Percentiles rank a stretch among this genome's conserved stretches.
Conservation (phyloP, 2,888 invertebrate genomes). For the Cyclophora albipunctata region DNA sequence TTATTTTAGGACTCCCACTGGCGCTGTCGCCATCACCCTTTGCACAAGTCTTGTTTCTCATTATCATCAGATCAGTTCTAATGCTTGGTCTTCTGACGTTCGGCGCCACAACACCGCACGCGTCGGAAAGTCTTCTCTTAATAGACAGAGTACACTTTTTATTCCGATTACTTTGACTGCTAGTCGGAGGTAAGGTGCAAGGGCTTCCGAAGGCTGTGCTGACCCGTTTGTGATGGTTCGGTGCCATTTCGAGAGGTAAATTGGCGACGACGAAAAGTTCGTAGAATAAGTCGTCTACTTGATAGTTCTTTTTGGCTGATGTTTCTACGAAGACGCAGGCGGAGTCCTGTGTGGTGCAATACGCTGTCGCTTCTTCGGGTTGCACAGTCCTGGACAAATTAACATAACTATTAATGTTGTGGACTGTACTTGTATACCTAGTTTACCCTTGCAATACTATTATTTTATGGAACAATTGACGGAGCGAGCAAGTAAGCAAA, state of each 20-base stretch:
- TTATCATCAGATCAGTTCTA: conserved; percentile 90
- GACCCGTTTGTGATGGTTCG: conserved; percentile 88
- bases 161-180: conserved; percentile 78
- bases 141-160: conserved; percentile 88
- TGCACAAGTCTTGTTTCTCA: conserved; percentile 88
- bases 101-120: conserved; percentile 92
- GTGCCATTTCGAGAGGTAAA: conserved; percentile 91
- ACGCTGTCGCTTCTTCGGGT: conserved; percentile 84
- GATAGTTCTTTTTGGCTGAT: conserved; percentile 87
- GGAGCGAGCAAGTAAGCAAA: too few species aligned
- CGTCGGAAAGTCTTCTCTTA: conserved; percentile 87
- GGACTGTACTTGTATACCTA: not conserved
- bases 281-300: conserved; percentile 89
- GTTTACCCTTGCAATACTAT: too few species aligned
- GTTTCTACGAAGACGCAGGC: conserved; percentile 87
- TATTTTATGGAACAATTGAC: too few species aligned
- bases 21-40: conserved; percentile 80
- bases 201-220: conserved; percentile 85
- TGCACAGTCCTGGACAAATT: conserved; percentile 79
- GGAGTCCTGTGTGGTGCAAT: conserved; percentile 84
- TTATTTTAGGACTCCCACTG: conserved; percentile 69
- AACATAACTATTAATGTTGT: not conserved
- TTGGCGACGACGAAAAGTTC: conserved; percentile 88
- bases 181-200: conserved; percentile 82
- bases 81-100: conserved; percentile 91